Conservation (phyloP, 2,113 vertebrate species). For the Peromyscus californicus region DNA sequence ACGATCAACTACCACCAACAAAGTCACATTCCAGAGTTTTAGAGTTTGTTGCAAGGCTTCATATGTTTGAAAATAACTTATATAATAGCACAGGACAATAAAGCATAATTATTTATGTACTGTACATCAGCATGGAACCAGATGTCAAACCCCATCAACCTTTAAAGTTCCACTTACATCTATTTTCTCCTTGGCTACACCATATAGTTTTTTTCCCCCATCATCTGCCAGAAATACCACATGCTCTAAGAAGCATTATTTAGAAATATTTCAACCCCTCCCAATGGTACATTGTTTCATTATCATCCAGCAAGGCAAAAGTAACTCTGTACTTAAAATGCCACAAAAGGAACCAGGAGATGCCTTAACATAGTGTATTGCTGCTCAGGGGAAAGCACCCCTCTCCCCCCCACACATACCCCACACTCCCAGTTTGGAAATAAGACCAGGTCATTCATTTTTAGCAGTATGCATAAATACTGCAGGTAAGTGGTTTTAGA, state of each 20-base stretch:
- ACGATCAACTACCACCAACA: constrained; percentile 63
- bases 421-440: constrained; percentile 60
- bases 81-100: constrained; percentile 60
- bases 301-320: constrained; percentile 86
- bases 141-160: constrained; percentile 36
- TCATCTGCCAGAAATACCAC: constrained; percentile 52
- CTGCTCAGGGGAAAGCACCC: constrained; percentile 64
- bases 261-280: constrained; percentile 74
- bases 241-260: constrained; percentile 56
- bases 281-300: constrained; percentile 85
- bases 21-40: constrained; percentile 50
- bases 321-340: constrained; percentile 87
- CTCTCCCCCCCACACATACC: background rate
- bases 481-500: background rate
- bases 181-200: constrained; percentile 52
- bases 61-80: constrained; percentile 69
- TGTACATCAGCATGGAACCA: constrained; percentile 45
- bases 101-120: constrained; percentile 61
- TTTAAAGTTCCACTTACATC: constrained; percentile 52
- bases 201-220: constrained; percentile 7
- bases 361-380: constrained; percentile 81
- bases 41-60: constrained; percentile 65
- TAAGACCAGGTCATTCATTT: constrained; percentile 8
- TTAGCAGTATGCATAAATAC: background rate
- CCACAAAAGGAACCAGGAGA: constrained; percentile 83